Conservation (phyloP, 2,888 invertebrate species). For the Synanthedon andrenaeformis region DNA sequence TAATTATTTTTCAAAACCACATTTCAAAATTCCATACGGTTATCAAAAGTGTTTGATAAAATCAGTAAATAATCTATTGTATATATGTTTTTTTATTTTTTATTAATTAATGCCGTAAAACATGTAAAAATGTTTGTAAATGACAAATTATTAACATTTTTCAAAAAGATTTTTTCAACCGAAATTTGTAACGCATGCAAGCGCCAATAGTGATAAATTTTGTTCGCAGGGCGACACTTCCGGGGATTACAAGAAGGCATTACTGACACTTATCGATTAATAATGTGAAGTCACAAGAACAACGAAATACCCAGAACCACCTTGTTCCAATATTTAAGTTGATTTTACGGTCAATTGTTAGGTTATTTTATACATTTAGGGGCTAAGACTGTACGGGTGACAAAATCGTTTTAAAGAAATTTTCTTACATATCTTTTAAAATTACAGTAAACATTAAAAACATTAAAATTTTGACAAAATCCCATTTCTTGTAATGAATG, state of each 20-base stretch:
- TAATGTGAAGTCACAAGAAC: slow-evolving; percentile 24
- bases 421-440: background rate
- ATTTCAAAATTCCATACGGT: no score
- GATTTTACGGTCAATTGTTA: slow-evolving; percentile 48
- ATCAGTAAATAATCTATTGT: no score
- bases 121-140: background rate
- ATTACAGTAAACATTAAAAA: background rate
- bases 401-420: background rate
- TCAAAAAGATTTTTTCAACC: background rate
- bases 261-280: slow-evolving; percentile 85
- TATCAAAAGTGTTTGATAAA: no score
- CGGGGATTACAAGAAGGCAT: slow-evolving; percentile 92
- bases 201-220: slow-evolving; percentile 39
- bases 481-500: no score
- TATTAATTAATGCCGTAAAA: background rate
- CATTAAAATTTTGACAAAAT: no score
- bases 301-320: slow-evolving; percentile 30
- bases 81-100: background rate
- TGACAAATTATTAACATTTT: background rate
- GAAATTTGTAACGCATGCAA: background rate
- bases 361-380: slow-evolving; percentile 21
- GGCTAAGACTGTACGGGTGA: slow-evolving; percentile 16
- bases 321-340: slow-evolving; percentile 48
- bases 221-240: slow-evolving; percentile 90
- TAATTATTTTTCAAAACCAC: no score